Evolutionary conservation across 2,113 vertebrate genomes (phyloP).

Genomic region (Barnardius zonarius): DNA sequence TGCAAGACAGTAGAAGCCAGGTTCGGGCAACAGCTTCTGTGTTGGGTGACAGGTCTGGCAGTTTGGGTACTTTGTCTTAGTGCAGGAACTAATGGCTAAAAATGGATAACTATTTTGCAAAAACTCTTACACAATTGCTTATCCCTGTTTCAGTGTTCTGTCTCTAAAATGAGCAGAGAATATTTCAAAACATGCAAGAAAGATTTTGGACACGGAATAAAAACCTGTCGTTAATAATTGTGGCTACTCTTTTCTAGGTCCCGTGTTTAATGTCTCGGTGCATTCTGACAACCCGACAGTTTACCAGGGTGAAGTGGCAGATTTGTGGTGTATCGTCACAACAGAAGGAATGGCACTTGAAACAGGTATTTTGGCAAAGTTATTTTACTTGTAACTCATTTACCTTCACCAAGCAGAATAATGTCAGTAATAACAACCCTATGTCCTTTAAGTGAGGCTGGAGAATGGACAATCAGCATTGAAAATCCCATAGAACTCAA

Average conservation of each 20-base stretch:
- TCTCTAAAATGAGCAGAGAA: neutral
- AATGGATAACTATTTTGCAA: neutral
- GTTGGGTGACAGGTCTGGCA: neutral
- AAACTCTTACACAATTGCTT: neutral
- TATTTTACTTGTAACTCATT: neutral
- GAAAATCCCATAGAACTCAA: neutral
- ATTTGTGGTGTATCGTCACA: conserved; percentile 83
- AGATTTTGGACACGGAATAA: neutral
- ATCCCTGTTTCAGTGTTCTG: neutral
- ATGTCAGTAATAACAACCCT: neutral
- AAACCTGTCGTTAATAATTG: neutral
- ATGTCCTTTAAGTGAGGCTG: neutral
- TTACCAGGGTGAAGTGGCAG: conserved; percentile 87
- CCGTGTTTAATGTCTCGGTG: conserved; percentile 82
- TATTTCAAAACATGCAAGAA: neutral
- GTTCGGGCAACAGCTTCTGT: neutral
- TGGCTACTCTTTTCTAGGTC: conserved; percentile 75
- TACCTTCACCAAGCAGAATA: neutral
- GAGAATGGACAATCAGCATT: neutral
- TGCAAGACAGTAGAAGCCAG: neutral
- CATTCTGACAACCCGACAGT: conserved; percentile 80
- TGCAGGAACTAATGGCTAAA: neutral
- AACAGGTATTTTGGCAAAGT: conserved; percentile 73
- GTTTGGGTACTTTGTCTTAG: neutral
- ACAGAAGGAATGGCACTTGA: conserved; percentile 78